Percentiles rank a stretch among this genome's conserved stretches.
Conservation (phyloP, 1,140 invertebrate species). For the Hyposmocoma kahamanoa region DNA sequence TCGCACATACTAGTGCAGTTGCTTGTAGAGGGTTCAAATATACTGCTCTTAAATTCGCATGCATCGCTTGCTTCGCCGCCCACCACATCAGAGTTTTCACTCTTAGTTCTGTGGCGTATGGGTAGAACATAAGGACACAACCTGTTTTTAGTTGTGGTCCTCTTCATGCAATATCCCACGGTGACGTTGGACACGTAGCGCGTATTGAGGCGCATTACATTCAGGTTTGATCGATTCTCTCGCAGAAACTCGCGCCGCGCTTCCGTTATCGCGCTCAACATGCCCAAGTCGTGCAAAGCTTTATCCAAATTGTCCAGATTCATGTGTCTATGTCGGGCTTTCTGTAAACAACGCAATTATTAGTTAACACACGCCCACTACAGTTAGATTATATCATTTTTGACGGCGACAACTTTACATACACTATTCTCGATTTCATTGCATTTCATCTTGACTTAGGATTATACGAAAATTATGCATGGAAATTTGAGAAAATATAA, state of each 20-base stretch:
- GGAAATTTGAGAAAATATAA: slow-evolving; percentile 66
- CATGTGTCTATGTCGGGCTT: slow-evolving; percentile 48
- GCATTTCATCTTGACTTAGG: slow-evolving; percentile 54
- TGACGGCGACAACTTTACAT: slow-evolving; percentile 16
- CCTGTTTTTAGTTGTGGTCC: slow-evolving; percentile 63
- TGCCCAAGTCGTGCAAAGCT: slow-evolving; percentile 74
- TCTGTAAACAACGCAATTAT: slow-evolving; percentile 52
- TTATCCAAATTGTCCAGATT: slow-evolving; percentile 73
- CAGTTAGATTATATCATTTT: slow-evolving; percentile 4
- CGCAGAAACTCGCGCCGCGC: slow-evolving; percentile 72
- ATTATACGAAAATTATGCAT: slow-evolving; percentile 35
- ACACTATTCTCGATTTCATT: slow-evolving; percentile 58
- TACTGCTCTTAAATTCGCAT: slow-evolving; percentile 50
- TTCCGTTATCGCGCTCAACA: slow-evolving; percentile 74
- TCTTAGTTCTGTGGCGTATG: slow-evolving; percentile 74
- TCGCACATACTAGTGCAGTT: slow-evolving; percentile 28
- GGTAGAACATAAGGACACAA: slow-evolving; percentile 66
- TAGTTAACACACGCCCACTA: slow-evolving; percentile 10
- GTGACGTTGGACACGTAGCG: slow-evolving; percentile 75
- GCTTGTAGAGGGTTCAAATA: slow-evolving; percentile 58
- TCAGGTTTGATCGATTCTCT: slow-evolving; percentile 64
- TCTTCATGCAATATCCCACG: slow-evolving; percentile 73
- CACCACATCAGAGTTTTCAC: slow-evolving; percentile 75
- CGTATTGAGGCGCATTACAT: slow-evolving; percentile 73
- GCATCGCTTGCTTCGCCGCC: slow-evolving; percentile 46